phyloP scores from a whole-genome alignment of 2,797 vertebrate genomes.

The Podargus strigoides region DNA sequence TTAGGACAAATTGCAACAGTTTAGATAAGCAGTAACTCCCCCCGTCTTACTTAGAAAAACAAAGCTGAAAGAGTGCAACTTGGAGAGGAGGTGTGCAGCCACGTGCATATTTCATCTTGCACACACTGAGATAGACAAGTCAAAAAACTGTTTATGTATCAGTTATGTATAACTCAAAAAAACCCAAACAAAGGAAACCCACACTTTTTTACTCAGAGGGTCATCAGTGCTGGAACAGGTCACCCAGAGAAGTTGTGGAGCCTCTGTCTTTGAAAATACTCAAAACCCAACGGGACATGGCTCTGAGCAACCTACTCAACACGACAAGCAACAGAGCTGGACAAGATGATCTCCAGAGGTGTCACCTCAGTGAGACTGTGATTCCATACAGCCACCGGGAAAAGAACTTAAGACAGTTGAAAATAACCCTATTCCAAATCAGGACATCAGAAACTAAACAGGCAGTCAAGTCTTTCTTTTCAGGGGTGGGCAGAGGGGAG shows the following conservation, averaged over 20 bases:
- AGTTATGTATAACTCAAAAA: neutral
- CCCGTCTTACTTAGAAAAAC: neutral
- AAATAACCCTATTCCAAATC: neutral
- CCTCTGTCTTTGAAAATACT: neutral
- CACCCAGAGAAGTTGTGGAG: neutral
- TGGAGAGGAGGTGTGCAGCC: neutral
- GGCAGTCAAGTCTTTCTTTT: neutral
- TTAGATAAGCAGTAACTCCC: neutral
- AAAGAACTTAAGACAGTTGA: neutral
- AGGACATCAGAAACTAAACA: neutral
- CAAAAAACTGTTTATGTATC: neutral
- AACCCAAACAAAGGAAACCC: neutral
- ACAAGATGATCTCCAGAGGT: neutral
- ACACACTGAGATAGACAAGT: rapidly evolving
- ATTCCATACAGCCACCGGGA: neutral
- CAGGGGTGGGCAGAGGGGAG: rapidly evolving
- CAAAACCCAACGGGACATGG: rapidly evolving
- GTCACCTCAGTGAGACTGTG: neutral
- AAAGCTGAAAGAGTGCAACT: neutral
- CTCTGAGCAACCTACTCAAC: neutral
- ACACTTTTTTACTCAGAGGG: neutral
- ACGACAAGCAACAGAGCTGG: neutral
- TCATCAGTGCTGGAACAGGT: neutral
- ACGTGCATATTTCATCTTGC: too few relatives aligned
- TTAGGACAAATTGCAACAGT: neutral